Conservation (phyloP, 2,888 invertebrate species). For the Glaucopsyche alexis region DNA sequence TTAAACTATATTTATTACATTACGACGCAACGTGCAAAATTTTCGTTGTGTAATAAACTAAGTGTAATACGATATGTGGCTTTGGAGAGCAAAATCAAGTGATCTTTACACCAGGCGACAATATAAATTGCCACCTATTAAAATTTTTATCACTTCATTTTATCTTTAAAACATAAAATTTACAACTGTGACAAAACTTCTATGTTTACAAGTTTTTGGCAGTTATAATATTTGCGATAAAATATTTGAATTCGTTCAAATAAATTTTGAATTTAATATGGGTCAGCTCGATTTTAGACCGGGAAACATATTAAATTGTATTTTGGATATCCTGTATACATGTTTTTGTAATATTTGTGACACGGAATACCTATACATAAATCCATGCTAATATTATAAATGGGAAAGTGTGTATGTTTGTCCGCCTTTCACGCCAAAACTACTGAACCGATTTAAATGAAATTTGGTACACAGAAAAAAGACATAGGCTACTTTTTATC, state of each 20-base stretch:
- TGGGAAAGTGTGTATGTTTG: too few relatives aligned
- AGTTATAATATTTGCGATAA: background rate
- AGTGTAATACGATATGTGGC: conserved; percentile 5
- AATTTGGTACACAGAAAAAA: too few relatives aligned
- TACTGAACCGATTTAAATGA: too few relatives aligned
- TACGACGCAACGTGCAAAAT: background rate
- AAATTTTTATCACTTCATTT: conserved; percentile 15
- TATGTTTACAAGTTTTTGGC: conserved; percentile 4
- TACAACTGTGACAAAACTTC: background rate
- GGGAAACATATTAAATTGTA: background rate
- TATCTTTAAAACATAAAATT: conserved; percentile 12
- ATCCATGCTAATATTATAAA: too few relatives aligned
- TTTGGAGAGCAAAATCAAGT: conserved; percentile 7
- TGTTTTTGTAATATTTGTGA: background rate
- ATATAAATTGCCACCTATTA: conserved; percentile 1
- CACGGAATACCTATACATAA: background rate
- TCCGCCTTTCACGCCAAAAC: too few relatives aligned
- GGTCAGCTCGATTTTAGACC: background rate
- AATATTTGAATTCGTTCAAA: background rate
- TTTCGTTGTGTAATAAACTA: background rate
- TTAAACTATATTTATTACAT: too few relatives aligned
- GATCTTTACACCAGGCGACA: conserved; percentile 9
- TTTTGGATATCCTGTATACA: background rate
- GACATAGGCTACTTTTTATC: too few relatives aligned
- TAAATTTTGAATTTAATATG: background rate